Evolutionary conservation across 2,113 vertebrate species (phyloP).

Genomic region (Indri indri): DNA sequence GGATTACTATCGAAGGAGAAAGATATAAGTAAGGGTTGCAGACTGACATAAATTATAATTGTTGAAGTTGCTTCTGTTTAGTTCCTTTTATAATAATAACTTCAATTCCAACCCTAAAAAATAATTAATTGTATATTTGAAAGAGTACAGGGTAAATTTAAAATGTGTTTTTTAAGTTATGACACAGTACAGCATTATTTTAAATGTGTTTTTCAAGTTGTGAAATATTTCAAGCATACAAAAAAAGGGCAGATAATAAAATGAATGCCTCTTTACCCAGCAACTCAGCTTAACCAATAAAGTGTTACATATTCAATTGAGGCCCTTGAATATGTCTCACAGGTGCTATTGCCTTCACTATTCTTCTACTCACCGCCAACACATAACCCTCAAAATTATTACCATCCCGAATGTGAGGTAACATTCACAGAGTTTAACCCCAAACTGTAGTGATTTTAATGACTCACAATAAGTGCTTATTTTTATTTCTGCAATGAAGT

Average conservation of each 20-base stretch:
- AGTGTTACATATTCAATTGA: not conserved
- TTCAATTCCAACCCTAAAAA: not conserved
- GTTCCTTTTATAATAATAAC: not conserved
- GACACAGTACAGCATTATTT: not conserved
- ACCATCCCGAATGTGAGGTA: not conserved
- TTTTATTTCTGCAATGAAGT: not conserved
- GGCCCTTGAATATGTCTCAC: fast-evolving
- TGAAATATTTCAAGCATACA: not conserved
- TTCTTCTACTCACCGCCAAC: fast-evolving
- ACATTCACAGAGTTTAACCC: not conserved
- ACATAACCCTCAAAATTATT: no score
- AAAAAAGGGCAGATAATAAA: not conserved
- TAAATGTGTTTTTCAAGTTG: not conserved
- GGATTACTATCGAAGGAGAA: not conserved
- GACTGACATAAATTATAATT: not conserved
- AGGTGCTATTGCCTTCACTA: fast-evolving
- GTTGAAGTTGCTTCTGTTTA: not conserved
- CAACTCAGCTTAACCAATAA: not conserved
- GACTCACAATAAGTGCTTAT: not conserved
- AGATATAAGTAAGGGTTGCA: not conserved
- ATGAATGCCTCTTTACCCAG: not conserved
- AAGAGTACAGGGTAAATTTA: not conserved
- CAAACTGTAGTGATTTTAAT: not conserved
- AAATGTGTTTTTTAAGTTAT: no score
- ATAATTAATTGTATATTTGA: not conserved